These are phyloP conservation scores for Rhipidura dahli DNA, from an alignment of 2,113 vertebrate species.

Conservation along the genomic window DNA sequence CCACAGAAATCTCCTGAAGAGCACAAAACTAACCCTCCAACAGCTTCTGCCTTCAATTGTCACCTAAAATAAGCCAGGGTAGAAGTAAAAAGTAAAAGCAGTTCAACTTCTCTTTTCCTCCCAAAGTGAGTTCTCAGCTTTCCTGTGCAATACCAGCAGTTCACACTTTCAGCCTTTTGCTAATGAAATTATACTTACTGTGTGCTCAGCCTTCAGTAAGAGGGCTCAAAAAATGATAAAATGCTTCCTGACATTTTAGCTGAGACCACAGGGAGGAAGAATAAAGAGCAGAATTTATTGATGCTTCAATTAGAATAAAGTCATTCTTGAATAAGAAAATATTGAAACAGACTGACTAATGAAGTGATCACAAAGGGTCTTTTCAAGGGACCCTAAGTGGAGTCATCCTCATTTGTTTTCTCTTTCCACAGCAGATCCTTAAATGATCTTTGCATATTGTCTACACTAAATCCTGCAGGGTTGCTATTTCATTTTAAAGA, in stretches of 20 bases:
- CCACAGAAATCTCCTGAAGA: not conserved
- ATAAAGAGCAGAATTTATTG: slow-evolving; percentile 36
- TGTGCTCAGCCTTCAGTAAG: not conserved
- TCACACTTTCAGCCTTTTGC: not conserved
- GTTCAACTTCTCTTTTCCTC: not conserved
- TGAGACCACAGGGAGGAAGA: slow-evolving; percentile 23
- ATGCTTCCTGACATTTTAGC: slow-evolving; percentile 33
- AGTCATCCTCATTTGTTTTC: slow-evolving; percentile 12
- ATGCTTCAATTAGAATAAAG: slow-evolving; percentile 38
- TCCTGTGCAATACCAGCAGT: not conserved
- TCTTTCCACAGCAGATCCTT: slow-evolving; percentile 10
- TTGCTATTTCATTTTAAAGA: slow-evolving; percentile 41
- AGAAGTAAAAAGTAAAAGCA: not conserved
- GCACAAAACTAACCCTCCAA: not conserved
- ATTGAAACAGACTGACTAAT: slow-evolving; percentile 55
- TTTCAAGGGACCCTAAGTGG: slow-evolving; percentile 41
- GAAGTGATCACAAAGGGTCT: slow-evolving; percentile 50
- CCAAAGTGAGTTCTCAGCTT: not conserved
- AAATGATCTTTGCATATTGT: slow-evolving; percentile 41
- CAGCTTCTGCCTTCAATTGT: not conserved
- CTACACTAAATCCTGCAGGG: slow-evolving; percentile 51
- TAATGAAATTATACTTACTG: not conserved
- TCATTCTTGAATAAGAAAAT: slow-evolving; percentile 38
- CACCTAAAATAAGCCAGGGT: not conserved
- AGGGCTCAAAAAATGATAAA: slow-evolving; percentile 9